Evolutionary conservation across 2,113 vertebrate genomes (phyloP), one percentile per base, ranked within the genome.

Genomic region (Phoenicopterus ruber): DNA sequence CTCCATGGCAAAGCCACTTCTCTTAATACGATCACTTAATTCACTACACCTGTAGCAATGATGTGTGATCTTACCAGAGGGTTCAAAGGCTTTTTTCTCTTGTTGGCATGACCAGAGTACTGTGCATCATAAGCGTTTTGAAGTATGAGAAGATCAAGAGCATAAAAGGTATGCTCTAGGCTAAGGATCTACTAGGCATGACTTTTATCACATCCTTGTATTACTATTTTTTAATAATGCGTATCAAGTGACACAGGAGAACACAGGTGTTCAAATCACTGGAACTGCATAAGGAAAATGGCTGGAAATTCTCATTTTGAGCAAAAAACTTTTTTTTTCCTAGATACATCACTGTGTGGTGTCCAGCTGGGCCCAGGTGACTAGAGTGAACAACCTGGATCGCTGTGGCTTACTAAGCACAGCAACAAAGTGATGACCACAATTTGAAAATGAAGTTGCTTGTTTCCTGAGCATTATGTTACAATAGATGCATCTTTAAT

Each of bases 171-270:
- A 29, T 77, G 58, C 78, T 87, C 24, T 44, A 87, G 78, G 85
- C 73, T 88, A 63, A 90, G 67, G 70, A 82, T 58, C 44, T 77
- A 77, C 50, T 42, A 95, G 82, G 58, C 55, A 85, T 65, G 42
- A 87, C 63, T 86, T 80, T 52, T 82, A 93, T 54, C 62, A 69
- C n/a, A 77, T 83, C 40, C 19, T 80, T 29, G 6, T 67, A 57
- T 77, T 52, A 74, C 50, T 95, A 69, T 55, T 92, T 93, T 82
- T 94, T 89, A 91, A 88, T 80, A 82, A 85, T 66, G 29, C 29
- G 2, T 72, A 79, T 87, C 58, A 77, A 90, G 67, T 73, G 67
- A 55, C 47, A 83, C 3, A 80, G 69, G 57, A 95, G 31, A 89
- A 82, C 25, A 62, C 7, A 77, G 76, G 17, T 62, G 46, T 65